Base-by-base conservation (phyloP, 2,888 invertebrate species). In the Lingula anatina region DNA sequence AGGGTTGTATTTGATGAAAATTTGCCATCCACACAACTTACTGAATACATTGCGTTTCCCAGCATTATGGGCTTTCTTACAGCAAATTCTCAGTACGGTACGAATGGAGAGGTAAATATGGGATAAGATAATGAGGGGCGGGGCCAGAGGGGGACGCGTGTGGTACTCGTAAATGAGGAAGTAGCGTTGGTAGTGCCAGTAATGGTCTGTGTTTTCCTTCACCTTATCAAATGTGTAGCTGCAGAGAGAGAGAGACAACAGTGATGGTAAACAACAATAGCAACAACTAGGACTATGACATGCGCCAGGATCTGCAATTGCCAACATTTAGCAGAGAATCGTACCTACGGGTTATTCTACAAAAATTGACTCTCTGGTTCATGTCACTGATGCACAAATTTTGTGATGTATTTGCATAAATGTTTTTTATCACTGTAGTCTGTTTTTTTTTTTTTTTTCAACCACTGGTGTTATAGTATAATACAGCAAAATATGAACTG, bases 131-230 rank as follows among this genome's bases (percentile, higher is more conserved):
- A 73, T 71, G 42, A 75, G 56, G 9, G 75, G 76, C 9, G 74
- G 71, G n/a, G 71, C 66, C n/a, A 76, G 59, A 12, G 62, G 56
- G 1, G 75, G 75, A 21, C 71, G 61, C 5, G 64, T 59, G 51
- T 66, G 62, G 51, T 71, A 76, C 54, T 76, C 76, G 44, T 65
- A 58, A 27, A 75, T 69, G 38, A 75, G 57, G 31, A 59, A 59
- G 57, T 72, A 75, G 4, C 74, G 65, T 58, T 72, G 73, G 59
- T 67, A 75, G 47, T 65, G 63, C 76, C 76, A 76, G 31, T 70
- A 64, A 49, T 61, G 55, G 55, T 74, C 71, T 5, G 73, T 70
- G 47, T 72, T 67, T 12, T 66, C 71, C 49, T 75, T 73, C 0
- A 75, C 60, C 26, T 55, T 58, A 45, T 64, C 62, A 56, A 73